A percentile compares a stretch with the other conserved stretches of the same genome.
Evolutionary conservation across 37 sponge, comb jelly and placozoan species (phyloP).

Genomic region (Eunapius fragilis): DNA sequence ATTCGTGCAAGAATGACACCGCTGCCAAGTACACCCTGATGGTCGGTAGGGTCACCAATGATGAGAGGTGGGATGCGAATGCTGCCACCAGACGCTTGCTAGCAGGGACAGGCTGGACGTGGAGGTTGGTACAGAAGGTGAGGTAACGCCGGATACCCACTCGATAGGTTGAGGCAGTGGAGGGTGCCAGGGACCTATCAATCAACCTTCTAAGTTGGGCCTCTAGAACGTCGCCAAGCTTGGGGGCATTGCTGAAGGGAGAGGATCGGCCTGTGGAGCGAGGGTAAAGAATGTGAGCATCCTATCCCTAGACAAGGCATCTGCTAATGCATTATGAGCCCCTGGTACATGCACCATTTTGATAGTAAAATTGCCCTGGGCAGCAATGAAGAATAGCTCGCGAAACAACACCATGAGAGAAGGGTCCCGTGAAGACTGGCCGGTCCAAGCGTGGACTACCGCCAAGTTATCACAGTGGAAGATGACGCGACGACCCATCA

Average conservation of each 20-base stretch:
- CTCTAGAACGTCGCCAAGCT: too few relatives aligned
- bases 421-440: not conserved
- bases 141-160: slow-evolving; percentile 13
- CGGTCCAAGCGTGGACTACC: not conserved
- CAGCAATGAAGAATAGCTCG: too few relatives aligned
- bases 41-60: not conserved
- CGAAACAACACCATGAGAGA: too few relatives aligned
- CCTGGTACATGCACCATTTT: too few relatives aligned
- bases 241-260: too few relatives aligned
- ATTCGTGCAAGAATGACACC: slow-evolving; percentile 5
- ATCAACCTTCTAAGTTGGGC: not conserved
- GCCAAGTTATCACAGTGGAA: slow-evolving; percentile 23
- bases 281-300: too few relatives aligned
- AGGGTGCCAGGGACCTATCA: slow-evolving; percentile 7
- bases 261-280: too few relatives aligned
- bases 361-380: not conserved
- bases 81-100: not conserved
- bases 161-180: slow-evolving; percentile 20
- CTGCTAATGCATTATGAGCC: too few relatives aligned
- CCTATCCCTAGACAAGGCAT: too few relatives aligned
- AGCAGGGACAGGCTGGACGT: slow-evolving; percentile 29
- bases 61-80: slow-evolving; percentile 12
- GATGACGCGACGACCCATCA: not conserved
- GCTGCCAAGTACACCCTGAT: slow-evolving; percentile 54
- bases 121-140: slow-evolving; percentile 1